These are phyloP conservation scores for Damaliscus lunatus DNA, from an alignment of 2,113 vertebrate species.

Conservation along the genomic window DNA sequence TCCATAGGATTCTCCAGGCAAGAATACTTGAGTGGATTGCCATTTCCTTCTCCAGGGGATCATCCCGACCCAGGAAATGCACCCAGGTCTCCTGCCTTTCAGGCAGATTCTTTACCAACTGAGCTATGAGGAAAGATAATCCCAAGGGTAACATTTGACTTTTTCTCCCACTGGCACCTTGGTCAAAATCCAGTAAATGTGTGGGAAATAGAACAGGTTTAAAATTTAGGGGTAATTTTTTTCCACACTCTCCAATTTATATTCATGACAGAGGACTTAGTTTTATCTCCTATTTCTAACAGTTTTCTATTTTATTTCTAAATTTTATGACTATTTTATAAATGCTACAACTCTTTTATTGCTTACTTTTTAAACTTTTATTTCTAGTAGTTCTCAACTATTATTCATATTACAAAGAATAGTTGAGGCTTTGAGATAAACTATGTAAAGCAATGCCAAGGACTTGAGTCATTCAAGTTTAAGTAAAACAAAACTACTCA, in stretches of 20 bases:
- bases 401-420: background rate
- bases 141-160: constrained; percentile 88
- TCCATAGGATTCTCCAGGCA: background rate
- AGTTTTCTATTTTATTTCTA: background rate
- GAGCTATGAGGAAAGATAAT: background rate
- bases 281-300: constrained; percentile 5
- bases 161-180: constrained; percentile 68
- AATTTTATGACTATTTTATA: background rate
- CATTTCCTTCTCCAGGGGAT: background rate
- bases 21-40: background rate
- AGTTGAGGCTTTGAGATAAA: background rate
- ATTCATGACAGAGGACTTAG: background rate
- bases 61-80: background rate
- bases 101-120: background rate
- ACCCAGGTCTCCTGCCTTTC: background rate
- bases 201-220: background rate
- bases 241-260: background rate
- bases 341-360: background rate
- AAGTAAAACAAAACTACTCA: background rate
- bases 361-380: background rate
- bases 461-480: background rate
- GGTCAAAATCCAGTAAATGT: background rate
- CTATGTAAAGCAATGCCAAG: background rate
- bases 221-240: background rate
- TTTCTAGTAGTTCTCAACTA: background rate